Percentiles rank a stretch among this genome's conserved stretches.
These are phyloP conservation scores for Hycleus phaleratus DNA, from an alignment of 1,140 invertebrate species.

Conservation along the genomic window DNA sequence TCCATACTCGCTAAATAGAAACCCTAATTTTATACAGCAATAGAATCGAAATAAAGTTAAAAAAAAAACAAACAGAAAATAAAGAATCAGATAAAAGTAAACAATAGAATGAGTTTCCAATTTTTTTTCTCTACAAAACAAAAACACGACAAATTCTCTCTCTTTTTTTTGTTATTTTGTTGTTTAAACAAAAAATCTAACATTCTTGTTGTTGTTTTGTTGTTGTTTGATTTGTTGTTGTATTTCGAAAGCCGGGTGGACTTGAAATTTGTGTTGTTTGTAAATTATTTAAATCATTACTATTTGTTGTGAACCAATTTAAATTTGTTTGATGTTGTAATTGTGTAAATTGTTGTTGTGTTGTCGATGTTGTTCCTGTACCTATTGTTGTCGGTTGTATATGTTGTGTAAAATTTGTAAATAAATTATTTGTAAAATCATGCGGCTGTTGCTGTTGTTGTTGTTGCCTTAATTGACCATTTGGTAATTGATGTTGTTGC, in stretches of 20 bases:
- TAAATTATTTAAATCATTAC: constrained; percentile 35
- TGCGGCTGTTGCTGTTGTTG: constrained; percentile 21
- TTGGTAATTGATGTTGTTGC: constrained; percentile 32
- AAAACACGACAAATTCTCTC: too few relatives aligned
- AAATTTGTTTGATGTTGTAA: constrained; percentile 16
- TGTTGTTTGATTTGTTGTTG: constrained; percentile 24
- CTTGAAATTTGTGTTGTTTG: constrained; percentile 37
- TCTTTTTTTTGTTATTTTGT: too few relatives aligned
- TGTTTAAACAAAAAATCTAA: constrained; percentile 14
- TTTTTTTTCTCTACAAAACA: too few relatives aligned
- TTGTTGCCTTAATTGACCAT: constrained; percentile 31
- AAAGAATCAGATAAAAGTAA: not conserved
- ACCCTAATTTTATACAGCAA: not conserved
- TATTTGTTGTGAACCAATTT: constrained; percentile 16
- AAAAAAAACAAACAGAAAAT: not conserved
- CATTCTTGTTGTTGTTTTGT: constrained; percentile 37
- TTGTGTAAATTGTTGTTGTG: constrained; percentile 17
- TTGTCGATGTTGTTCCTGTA: constrained; percentile 27
- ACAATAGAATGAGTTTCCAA: too few relatives aligned
- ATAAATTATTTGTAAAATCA: not conserved
- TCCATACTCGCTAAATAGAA: not conserved
- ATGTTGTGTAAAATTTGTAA: not conserved
- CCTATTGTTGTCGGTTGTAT: constrained; percentile 4
- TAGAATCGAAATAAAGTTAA: not conserved
- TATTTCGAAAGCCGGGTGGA: constrained; percentile 38